Evolutionary conservation across 2,888 invertebrate species (phyloP).

Genomic region (Tetramorium bicarinatum): DNA sequence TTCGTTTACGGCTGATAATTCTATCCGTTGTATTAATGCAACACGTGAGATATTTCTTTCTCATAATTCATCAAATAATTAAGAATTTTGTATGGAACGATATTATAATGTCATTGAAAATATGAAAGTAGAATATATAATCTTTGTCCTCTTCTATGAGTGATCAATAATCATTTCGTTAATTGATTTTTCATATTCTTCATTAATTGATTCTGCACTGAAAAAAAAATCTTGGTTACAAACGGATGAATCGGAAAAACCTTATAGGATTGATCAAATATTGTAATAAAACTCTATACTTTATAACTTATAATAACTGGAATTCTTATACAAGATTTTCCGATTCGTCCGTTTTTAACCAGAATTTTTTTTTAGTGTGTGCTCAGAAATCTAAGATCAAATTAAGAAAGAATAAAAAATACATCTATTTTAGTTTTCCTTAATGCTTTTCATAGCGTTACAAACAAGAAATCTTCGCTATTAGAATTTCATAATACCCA

Average conservation of each 20-base stretch:
- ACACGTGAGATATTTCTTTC: background rate
- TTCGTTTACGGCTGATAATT: slow-evolving; percentile 76
- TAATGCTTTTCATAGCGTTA: background rate
- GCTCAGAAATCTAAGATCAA: no score
- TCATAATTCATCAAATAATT: background rate
- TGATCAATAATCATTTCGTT: background rate
- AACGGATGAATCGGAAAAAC: no score
- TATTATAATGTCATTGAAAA: background rate
- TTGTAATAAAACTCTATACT: no score
- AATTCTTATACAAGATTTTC: no score
- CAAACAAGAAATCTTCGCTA: background rate
- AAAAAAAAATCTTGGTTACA: no score
- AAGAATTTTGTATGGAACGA: background rate
- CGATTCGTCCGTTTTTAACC: no score
- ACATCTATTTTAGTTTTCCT: background rate
- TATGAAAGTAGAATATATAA: slow-evolving; percentile 1
- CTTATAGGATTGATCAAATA: no score
- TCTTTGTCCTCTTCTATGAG: background rate
- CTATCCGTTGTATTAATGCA: slow-evolving; percentile 66
- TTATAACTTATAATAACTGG: no score
- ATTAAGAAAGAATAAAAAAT: no score
- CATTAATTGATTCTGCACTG: no score
- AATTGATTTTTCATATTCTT: background rate
- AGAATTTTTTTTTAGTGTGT: no score
- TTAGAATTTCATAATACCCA: no score